Base-by-base conservation (phyloP, 2,113 vertebrate species). In the Pseudonaja textilis region DNA sequence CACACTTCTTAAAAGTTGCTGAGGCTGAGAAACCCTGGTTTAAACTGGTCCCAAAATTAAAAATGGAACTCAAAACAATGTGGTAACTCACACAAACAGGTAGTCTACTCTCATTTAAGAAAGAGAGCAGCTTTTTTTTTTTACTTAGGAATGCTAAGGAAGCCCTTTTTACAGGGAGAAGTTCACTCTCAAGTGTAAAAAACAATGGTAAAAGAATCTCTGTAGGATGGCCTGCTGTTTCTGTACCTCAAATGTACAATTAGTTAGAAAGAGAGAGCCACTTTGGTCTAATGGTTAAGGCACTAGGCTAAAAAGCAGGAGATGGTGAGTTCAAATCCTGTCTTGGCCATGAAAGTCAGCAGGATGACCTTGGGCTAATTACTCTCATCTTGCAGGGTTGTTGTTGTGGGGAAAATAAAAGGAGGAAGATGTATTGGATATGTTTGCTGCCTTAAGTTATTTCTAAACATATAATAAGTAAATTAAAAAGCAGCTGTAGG, bases 91-190 rank as follows among this genome's bases (percentile, higher is more conserved):
- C n/a, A 55, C 22, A 55, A 90, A 50, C 59, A 91, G 90, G 16
- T 56, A 85, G 2, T 29, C 91, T 39, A 34, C 42, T 34, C 10
- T 87, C 56, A 61, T 52, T 61, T 18, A 64, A 64, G 45, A 16
- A 92, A 50, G 57, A 29, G 39, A n/a, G 26, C 3, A 74, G 25
- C 34, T 57, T 69, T 29, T 64, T n/a, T 42, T 56, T 56, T 56
- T 1, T 0, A 97, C 96, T 96, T 95, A 97, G 94, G 86, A 97
- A 96, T 5, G 95, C 91, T 94, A 94, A 95, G 0, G 96, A 95
- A 61, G 92, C 88, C 91, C 95, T 97, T 90, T 95, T 93, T 91
- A 97, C 90, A 91, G 94, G 92, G 86, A 95, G 91, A 87, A 64
- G 90, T 1, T 93, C 0, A 26, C 74, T 97, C 74, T 97, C 95